These are phyloP conservation scores for Tineola bisselliella DNA, from an alignment of 2,888 invertebrate genomes.

Conservation along the genomic window DNA sequence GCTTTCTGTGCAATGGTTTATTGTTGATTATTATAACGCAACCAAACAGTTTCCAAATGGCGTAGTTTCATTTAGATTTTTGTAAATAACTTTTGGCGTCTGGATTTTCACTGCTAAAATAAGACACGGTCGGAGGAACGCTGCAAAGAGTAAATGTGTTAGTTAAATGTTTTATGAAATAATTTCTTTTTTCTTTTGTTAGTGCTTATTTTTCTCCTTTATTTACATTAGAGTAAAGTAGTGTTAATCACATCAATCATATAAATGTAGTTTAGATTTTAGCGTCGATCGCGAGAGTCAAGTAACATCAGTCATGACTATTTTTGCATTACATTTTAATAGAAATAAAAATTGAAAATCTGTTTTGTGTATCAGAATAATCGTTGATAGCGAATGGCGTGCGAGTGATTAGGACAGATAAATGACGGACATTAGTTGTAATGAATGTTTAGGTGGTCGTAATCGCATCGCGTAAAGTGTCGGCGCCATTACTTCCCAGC, in stretches of 20 bases:
- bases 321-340: too few species aligned
- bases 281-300: too few species aligned
- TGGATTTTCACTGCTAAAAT: neutral
- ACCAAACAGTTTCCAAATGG: too few species aligned
- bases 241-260: too few species aligned
- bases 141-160: neutral
- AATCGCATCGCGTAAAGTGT: slow-evolving; percentile 66
- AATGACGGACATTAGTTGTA: slow-evolving; percentile 67
- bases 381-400: slow-evolving; percentile 16
- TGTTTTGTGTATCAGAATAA: neutral
- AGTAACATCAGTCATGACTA: too few species aligned
- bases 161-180: neutral
- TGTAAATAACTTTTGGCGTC: neutral
- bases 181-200: too few species aligned
- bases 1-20: too few species aligned
- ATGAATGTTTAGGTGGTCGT: slow-evolving; percentile 68
- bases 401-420: slow-evolving; percentile 64
- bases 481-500: slow-evolving; percentile 64
- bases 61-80: neutral
- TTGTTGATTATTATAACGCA: too few species aligned
- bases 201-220: too few species aligned
- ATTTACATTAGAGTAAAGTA: too few species aligned
- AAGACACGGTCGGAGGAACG: neutral
- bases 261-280: too few species aligned
- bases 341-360: too few species aligned